Base-by-base conservation (phyloP, 37 sponge, comb jelly and placozoan species). In the Spongia lamella region DNA sequence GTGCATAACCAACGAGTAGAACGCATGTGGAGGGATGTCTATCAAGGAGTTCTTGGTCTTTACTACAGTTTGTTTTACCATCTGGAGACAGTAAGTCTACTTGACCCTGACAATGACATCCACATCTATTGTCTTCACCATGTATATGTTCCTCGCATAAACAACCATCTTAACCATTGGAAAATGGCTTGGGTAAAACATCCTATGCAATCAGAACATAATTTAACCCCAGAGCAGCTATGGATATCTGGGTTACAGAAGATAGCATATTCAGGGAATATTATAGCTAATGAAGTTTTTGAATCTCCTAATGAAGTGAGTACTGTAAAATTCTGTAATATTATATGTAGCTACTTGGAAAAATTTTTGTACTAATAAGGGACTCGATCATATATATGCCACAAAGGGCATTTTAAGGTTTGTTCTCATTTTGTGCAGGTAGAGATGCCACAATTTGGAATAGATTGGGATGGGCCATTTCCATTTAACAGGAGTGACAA, bases 1-100 rank as follows among this genome's bases (percentile, higher is more conserved):
- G 79, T 79, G 4, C 86, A 85, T 66, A 85, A 85, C 27, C 80
- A 85, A 37, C 9, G 86, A 6, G 50, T 85, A 2, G 86, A 85
- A 51, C 36, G 86, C 7, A 19, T 85, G 52, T 85, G 86, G 79
- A 21, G 66, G 20, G 86, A 85, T 66, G 73, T 85, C 5, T 77
- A 71, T 20, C 34, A 40, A 7, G 85, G 75, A 57, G 78, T 77
- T 52, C 9, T 56, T 21, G 24, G 56, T 14, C 63, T 53, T 13
- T 77, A 70, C 32, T 15, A 77, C 21, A 43, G 59, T 20, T 7
- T 84, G 2, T 84, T 84, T 36, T 35, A 58, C 37, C 35, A 67
- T 25, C 27, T 85, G 25, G 79, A 85, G 59, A 20, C 33, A 9
- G 27, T 66, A 19, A 25, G 54, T 38, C 31, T 79, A 6, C 58